These are phyloP conservation scores for Casuarius casuarius DNA, from an alignment of 2,113 vertebrate genomes.

Conservation along the genomic window DNA sequence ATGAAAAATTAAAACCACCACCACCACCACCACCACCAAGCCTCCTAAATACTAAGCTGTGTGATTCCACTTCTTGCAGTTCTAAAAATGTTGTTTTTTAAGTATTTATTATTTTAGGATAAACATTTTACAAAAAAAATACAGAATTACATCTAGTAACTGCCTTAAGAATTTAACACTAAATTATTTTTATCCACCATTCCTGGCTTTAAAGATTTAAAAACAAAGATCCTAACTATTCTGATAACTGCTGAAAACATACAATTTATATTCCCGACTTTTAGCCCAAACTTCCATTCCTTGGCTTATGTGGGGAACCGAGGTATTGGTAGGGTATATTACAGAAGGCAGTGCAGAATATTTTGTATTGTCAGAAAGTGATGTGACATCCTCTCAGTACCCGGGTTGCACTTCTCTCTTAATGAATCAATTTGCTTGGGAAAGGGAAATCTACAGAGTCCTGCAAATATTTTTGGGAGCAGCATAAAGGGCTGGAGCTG, in stretches of 20 bases:
- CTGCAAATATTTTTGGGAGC: neutral
- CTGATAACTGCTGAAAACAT: neutral
- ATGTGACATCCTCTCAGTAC: neutral
- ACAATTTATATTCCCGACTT: neutral
- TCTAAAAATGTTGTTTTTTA: neutral
- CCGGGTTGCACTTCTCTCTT: neutral
- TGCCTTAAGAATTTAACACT: neutral
- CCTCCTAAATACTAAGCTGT: neutral
- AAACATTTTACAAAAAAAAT: neutral
- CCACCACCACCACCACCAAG: too few species aligned
- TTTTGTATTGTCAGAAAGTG: neutral
- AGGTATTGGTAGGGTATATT: neutral
- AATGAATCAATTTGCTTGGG: neutral
- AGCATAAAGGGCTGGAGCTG: neutral
- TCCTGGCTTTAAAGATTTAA: neutral
- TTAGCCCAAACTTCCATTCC: neutral
- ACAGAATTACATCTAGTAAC: neutral
- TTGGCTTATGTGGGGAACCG: neutral
- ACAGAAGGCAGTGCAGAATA: neutral
- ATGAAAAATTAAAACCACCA: neutral
- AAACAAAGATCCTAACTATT: neutral
- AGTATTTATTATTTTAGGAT: neutral
- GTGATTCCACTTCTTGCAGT: neutral
- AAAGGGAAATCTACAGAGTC: neutral
- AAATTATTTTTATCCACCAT: neutral